A percentile compares a stretch with the other conserved stretches of the same genome.
phyloP scores from a whole-genome alignment of 2,797 vertebrate genomes.

The Clarias laeviceps region DNA sequence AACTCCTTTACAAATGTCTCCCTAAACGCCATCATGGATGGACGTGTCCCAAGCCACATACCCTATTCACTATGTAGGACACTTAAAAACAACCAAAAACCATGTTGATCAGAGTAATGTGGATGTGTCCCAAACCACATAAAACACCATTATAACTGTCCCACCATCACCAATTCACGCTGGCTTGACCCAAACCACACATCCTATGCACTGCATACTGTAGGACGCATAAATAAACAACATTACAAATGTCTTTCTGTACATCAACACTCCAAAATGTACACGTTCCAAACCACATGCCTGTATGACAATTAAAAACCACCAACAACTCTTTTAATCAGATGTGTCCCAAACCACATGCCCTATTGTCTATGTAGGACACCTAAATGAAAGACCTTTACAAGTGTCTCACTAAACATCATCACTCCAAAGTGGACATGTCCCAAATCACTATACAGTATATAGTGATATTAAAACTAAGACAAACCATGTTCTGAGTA shows the following conservation, averaged over 20 bases:
- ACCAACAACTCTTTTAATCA: background rate
- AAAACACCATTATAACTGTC: background rate
- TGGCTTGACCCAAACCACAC: background rate
- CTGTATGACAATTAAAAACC: background rate
- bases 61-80: too few relatives aligned
- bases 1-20: background rate
- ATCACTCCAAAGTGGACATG: background rate
- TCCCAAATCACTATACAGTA: background rate
- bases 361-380: background rate
- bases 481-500: too few relatives aligned
- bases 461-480: too few relatives aligned
- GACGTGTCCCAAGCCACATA: too few relatives aligned
- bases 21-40: too few relatives aligned
- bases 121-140: background rate
- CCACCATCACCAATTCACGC: background rate
- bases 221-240: background rate
- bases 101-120: background rate
- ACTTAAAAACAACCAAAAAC: too few relatives aligned
- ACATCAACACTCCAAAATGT: too few relatives aligned
- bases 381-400: background rate
- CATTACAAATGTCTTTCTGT: too few relatives aligned
- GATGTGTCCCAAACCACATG: background rate
- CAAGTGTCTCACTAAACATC: background rate
- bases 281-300: too few relatives aligned
- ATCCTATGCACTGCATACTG: too few relatives aligned